Conservation (phyloP, 2,113 vertebrate species). For the Bos javanicus region DNA sequence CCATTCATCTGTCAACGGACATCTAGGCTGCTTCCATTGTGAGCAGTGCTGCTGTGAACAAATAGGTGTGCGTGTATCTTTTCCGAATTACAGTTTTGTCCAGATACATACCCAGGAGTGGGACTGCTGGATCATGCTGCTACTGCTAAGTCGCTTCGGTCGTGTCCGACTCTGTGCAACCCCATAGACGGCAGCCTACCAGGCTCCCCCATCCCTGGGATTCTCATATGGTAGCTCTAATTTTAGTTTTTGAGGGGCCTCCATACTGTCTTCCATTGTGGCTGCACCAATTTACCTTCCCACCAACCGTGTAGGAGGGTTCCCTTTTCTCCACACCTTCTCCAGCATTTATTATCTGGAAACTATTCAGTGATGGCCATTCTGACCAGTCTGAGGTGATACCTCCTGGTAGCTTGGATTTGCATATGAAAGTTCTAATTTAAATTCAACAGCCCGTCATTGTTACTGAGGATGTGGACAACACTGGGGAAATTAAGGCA, state of each 20-base stretch:
- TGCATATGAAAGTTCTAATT: background rate
- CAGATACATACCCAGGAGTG: background rate
- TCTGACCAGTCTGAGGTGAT: background rate
- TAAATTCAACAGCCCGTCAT: background rate
- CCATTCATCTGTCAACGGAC: background rate
- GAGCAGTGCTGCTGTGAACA: background rate
- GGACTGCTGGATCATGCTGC: background rate
- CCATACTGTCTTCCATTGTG: background rate
- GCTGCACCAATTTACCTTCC: background rate
- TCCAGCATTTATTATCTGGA: background rate
- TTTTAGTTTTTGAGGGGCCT: background rate
- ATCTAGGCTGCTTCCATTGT: background rate
- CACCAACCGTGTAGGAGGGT: background rate
- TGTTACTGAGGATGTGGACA: background rate
- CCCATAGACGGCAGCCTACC: too few species aligned
- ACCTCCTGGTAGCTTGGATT: background rate
- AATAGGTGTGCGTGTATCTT: background rate
- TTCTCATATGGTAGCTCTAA: background rate
- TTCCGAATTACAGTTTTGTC: background rate
- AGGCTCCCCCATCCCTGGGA: too few species aligned
- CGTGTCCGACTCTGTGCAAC: too few species aligned
- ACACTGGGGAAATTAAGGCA: accelerated
- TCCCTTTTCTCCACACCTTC: background rate
- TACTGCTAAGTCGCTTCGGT: too few species aligned
- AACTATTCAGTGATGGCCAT: background rate